Evolutionary conservation across 2,113 vertebrate genomes (phyloP).

Genomic region (Monopterus albus): DNA sequence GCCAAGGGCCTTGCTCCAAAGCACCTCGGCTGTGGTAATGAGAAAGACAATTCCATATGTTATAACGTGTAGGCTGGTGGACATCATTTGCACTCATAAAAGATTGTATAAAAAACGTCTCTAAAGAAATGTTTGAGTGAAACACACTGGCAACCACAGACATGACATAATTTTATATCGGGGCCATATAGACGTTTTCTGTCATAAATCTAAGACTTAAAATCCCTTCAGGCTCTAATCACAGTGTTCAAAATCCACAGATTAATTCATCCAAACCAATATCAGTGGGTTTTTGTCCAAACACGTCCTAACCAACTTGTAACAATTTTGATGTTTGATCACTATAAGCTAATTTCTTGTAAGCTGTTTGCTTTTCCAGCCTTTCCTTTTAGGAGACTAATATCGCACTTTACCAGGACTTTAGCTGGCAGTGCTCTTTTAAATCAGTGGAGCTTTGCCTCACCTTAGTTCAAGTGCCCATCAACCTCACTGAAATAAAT

Average conservation of each 20-base stretch:
- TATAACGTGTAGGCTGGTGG: too few species aligned
- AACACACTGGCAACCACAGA: neutral
- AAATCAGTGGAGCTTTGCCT: neutral
- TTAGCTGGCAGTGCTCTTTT: neutral
- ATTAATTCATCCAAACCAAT: neutral
- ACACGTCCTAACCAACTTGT: neutral
- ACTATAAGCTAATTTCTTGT: neutral
- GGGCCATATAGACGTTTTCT: too few species aligned
- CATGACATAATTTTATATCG: neutral
- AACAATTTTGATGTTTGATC: neutral
- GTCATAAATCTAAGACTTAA: too few species aligned
- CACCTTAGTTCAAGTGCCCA: too few species aligned
- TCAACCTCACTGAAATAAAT: too few species aligned
- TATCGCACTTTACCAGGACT: neutral
- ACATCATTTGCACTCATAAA: too few species aligned
- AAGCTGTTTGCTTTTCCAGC: neutral
- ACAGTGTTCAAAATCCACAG: neutral
- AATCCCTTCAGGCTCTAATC: neutral
- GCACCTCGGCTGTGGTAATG: too few species aligned
- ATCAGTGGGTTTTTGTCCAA: neutral
- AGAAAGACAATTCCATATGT: too few species aligned
- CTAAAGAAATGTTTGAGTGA: too few species aligned
- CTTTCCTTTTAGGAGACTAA: neutral
- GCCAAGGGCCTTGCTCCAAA: neutral
- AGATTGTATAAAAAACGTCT: too few species aligned